These are phyloP conservation scores for Antigone vipio DNA, from an alignment of 2,113 vertebrate species.

Conservation along the genomic window DNA sequence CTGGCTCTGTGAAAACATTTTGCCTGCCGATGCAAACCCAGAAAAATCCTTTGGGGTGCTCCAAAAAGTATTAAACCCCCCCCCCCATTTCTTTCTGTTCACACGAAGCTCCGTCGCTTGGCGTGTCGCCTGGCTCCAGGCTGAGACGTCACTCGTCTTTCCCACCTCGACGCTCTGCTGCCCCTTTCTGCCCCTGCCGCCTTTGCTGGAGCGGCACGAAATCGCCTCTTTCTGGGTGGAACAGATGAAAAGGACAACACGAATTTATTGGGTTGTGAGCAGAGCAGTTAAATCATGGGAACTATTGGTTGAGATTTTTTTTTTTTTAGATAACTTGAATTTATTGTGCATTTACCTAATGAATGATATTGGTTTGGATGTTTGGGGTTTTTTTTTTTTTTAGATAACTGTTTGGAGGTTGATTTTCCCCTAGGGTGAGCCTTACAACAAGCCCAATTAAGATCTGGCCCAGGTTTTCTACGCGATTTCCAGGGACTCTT, in stretches of 20 bases:
- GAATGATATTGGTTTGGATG: too few species aligned
- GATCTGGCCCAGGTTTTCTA: background rate
- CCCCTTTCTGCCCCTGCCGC: background rate
- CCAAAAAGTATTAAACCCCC: background rate
- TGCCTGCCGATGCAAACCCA: background rate
- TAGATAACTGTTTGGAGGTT: background rate
- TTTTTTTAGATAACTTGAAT: background rate
- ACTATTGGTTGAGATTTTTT: background rate
- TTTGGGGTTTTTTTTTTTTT: too few species aligned
- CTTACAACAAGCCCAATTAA: background rate
- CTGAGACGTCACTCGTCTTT: background rate
- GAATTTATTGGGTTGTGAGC: background rate
- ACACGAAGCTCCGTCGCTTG: accelerated
- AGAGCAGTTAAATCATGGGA: background rate
- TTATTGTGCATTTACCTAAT: background rate
- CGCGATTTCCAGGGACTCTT: background rate
- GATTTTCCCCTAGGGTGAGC: background rate
- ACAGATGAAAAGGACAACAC: background rate
- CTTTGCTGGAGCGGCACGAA: background rate
- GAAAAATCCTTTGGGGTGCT: background rate
- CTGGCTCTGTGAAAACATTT: background rate
- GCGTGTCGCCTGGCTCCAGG: background rate
- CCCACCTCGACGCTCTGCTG: background rate
- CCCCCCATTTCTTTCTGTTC: background rate
- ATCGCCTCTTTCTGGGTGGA: background rate